Base-by-base conservation (phyloP, 2,888 invertebrate species). In the Heliconius cydno region DNA sequence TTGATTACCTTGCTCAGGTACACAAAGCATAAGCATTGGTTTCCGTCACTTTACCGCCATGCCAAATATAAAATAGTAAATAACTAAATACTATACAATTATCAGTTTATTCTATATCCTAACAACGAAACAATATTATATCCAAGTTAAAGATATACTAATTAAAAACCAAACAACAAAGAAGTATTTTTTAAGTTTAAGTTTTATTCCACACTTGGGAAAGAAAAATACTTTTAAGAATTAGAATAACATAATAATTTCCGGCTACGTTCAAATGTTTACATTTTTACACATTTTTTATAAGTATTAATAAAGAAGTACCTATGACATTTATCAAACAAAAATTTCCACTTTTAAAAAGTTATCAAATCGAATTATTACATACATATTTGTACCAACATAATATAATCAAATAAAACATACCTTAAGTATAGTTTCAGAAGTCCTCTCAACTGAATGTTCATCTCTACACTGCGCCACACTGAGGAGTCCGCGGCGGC, bases 351-450 rank as follows among this genome's bases (percentile, higher is more conserved):
- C 46, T 46, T 46, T 46, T 13, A 46, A 1, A 13, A 46, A 46
- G 12, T 46, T 46, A 46, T 46, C 13, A 13, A 46, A 46, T 46
- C 13, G 13, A 6, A 52, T 22, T 7, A 22, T 52, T 52, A 9
- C 22, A 52, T 52, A 52, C 52, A 52, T 22, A 22, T 22, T 52
- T 52, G 7, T 22, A 52, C 19, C 9, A 52, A 52, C 9, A 52
- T 52, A 52, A n/a, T 28, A 76, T 22, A 52, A 28, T 73, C 34
- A 57, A n/a, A 52, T 60, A n/a, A 41, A 41, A 85, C 85, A 78
- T 86, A 94, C 94, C 94, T 94, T 95, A 83, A 94, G 94, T 82
- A 94, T 89, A 52, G 93, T 94, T 15, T 92, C 91, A 2, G 94
- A 90, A 34, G 91, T 92, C 90, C 90, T 90, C 83, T 91, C 90